Conservation (phyloP, 2,888 invertebrate genomes). For the Tribolium freemani region DNA sequence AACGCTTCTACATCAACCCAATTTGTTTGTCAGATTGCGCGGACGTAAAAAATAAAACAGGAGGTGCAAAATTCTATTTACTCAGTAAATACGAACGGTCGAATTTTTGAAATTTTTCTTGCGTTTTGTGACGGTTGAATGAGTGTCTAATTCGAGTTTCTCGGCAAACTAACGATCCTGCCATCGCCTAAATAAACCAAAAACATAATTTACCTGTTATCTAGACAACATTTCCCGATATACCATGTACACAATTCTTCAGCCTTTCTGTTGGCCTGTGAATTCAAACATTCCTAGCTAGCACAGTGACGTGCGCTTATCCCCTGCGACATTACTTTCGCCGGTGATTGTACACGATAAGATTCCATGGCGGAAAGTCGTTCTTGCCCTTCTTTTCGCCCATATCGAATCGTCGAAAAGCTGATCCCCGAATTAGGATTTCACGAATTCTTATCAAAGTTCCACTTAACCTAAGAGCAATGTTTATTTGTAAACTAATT, state of each 20-base stretch:
- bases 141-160: neutral
- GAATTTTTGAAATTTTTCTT: neutral
- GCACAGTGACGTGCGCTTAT: slow-evolving; percentile 7
- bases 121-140: neutral
- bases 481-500: slow-evolving; percentile 38
- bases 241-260: neutral
- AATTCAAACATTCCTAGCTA: neutral
- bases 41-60: neutral
- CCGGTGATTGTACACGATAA: slow-evolving; percentile 12
- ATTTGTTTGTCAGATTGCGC: neutral
- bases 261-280: neutral
- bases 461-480: slow-evolving; percentile 11
- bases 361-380: neutral
- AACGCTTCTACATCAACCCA: too few relatives aligned
- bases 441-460: slow-evolving; percentile 2
- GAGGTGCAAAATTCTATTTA: too few relatives aligned
- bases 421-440: slow-evolving; percentile 2
- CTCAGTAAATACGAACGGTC: neutral
- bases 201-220: neutral
- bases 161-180: neutral
- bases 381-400: neutral
- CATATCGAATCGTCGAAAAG: neutral
- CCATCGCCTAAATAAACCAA: slow-evolving; percentile 2
- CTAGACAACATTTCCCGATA: slow-evolving; percentile 2
- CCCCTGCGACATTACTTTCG: slow-evolving; percentile 10